Conservation (phyloP, 2,888 invertebrate species). For the Euphydryas editha region DNA sequence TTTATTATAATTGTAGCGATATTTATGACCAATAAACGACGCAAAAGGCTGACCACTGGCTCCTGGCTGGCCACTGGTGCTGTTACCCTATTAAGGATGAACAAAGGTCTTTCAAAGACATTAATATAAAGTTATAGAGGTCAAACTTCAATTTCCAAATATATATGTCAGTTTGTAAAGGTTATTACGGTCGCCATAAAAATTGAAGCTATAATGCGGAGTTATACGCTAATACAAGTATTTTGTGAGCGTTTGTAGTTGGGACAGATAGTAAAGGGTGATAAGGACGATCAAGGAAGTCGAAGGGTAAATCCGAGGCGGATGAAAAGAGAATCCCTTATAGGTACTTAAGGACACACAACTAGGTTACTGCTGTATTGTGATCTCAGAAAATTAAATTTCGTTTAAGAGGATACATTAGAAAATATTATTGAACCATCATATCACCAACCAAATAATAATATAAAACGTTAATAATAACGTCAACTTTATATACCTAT, state of each 20-base stretch:
- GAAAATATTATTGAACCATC: neutral
- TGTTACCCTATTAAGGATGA: no score
- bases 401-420: conserved; percentile 10
- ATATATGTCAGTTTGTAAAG: conserved; percentile 7
- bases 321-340: conserved; percentile 42
- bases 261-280: conserved; percentile 42
- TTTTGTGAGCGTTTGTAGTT: conserved; percentile 35
- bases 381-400: conserved; percentile 23
- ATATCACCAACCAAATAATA: neutral
- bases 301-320: conserved; percentile 45
- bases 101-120: neutral
- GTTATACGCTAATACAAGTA: conserved; percentile 30
- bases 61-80: no score
- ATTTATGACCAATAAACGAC: no score
- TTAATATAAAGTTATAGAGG: neutral
- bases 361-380: conserved; percentile 18
- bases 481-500: neutral
- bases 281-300: conserved; percentile 45
- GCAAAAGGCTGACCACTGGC: no score
- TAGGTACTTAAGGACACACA: conserved; percentile 40
- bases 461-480: conserved; percentile 8
- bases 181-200: conserved; percentile 32
- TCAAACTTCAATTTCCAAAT: neutral
- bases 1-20: no score
- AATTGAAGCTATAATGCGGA: conserved; percentile 28